A percentile compares a stretch with the other conserved stretches of the same genome.
Evolutionary conservation across 2,113 vertebrate genomes (phyloP).

Genomic region (Budorcas taxicolor): DNA sequence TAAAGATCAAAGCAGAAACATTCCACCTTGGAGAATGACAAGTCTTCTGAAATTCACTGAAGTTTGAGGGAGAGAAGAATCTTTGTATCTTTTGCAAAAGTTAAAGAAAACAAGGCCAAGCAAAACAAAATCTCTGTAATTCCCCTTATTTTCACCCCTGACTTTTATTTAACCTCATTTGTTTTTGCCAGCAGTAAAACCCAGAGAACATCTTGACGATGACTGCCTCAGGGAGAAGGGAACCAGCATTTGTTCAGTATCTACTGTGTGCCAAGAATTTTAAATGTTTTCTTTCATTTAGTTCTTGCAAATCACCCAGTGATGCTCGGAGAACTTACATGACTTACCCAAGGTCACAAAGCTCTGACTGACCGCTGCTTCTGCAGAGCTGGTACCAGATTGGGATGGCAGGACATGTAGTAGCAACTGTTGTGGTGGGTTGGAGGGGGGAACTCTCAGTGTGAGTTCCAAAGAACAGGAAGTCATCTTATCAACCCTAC

Average conservation of each 20-base stretch:
- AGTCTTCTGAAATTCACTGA: neutral
- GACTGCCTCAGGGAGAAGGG: neutral
- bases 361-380: neutral
- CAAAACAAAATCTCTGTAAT: neutral
- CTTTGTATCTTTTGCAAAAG: neutral
- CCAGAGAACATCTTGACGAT: slow-evolving; percentile 2
- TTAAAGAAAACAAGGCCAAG: neutral
- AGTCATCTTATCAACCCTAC: neutral
- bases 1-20: neutral
- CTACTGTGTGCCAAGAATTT: neutral
- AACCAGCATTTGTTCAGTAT: neutral
- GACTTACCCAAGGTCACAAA: slow-evolving; percentile 20
- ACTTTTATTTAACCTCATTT: slow-evolving; percentile 44
- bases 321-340: neutral
- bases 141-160: slow-evolving; percentile 28
- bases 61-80: neutral
- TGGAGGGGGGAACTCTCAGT: neutral
- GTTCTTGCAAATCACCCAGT: neutral
- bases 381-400: neutral
- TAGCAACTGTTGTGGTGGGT: rapidly evolving
- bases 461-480: neutral
- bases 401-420: neutral
- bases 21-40: neutral
- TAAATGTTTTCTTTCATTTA: neutral
- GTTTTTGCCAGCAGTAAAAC: neutral